These are phyloP conservation scores for Yponomeuta sedellus DNA, from an alignment of 2,888 invertebrate genomes.

Conservation along the genomic window DNA sequence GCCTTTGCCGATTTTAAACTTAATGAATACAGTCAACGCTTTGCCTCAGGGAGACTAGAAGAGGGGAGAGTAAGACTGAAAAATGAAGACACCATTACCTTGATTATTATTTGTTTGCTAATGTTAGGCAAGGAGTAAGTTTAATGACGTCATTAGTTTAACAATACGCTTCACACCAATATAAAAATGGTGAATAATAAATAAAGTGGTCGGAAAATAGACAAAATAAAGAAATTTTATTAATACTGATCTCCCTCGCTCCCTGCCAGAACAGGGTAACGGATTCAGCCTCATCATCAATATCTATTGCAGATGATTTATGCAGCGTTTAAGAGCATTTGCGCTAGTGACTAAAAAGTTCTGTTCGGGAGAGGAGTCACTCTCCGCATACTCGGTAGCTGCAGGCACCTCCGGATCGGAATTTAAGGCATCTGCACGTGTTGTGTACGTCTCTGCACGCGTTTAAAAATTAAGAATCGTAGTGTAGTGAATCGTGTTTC, in stretches of 20 bases:
- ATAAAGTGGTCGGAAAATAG: neutral
- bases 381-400: no score
- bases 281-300: no score
- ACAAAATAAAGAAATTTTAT: neutral
- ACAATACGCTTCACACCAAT: neutral
- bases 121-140: conserved; percentile 22
- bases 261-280: no score
- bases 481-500: no score
- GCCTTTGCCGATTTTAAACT: conserved; percentile 29
- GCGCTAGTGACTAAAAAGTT: no score
- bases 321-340: no score
- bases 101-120: conserved; percentile 66
- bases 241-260: neutral
- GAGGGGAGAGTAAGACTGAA: conserved; percentile 57
- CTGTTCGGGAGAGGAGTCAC: no score
- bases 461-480: no score
- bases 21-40: conserved; percentile 62
- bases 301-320: no score
- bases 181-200: neutral
- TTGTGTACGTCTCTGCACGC: no score
- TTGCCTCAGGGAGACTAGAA: conserved; percentile 48
- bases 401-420: no score
- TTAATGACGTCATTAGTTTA: neutral
- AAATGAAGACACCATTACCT: conserved; percentile 59
- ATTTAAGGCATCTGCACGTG: no score